Conservation (phyloP, 2,888 invertebrate genomes). For the Patella pellucida region DNA sequence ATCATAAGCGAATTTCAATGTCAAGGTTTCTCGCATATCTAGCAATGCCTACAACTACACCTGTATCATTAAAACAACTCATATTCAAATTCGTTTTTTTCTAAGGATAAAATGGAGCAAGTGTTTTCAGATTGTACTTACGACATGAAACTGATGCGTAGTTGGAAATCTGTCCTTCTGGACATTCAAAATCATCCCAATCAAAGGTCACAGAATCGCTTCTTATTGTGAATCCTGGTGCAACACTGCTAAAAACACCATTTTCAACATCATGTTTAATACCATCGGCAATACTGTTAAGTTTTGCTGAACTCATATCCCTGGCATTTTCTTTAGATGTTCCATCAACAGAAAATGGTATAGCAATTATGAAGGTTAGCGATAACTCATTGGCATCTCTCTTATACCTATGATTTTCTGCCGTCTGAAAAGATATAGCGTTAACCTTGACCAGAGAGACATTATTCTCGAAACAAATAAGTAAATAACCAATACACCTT, state of each 20-base stretch:
- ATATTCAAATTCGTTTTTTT: no score
- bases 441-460: no score
- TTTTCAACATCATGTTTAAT: slow-evolving; percentile 29
- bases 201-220: slow-evolving; percentile 29
- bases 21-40: no score
- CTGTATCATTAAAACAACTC: no score
- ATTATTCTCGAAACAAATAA: no score
- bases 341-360: slow-evolving; percentile 20
- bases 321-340: slow-evolving; percentile 9
- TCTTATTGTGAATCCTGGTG: slow-evolving; percentile 24
- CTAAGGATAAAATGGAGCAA: no score
- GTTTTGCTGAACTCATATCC: slow-evolving; percentile 17
- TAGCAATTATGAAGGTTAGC: slow-evolving; percentile 9
- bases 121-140: neutral
- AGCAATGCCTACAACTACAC: no score
- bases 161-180: neutral
- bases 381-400: no score
- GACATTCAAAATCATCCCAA: slow-evolving; percentile 20
- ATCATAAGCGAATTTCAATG: no score
- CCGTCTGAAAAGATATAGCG: no score
- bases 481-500: no score
- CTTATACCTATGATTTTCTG: no score
- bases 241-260: slow-evolving; percentile 26
- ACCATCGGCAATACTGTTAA: slow-evolving; percentile 26
- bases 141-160: slow-evolving; percentile 14